Percentiles rank a stretch among this genome's conserved stretches.
phyloP scores from a whole-genome alignment of 2,888 invertebrate genomes.

The Pseudanteris insignis region DNA sequence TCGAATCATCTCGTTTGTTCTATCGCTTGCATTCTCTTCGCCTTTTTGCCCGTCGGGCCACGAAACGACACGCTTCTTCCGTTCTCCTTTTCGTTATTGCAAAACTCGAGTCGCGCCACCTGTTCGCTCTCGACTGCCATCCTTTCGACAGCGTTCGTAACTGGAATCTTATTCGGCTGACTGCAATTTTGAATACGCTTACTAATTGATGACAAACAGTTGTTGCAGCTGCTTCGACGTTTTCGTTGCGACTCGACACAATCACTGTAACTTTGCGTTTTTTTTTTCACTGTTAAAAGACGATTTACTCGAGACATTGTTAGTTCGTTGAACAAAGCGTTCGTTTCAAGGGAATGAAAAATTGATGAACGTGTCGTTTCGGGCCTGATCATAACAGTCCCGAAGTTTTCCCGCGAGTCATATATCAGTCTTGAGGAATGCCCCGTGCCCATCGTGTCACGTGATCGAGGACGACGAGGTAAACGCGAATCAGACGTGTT shows the following conservation, averaged over 20 bases:
- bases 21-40: conserved; percentile 8
- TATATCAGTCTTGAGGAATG: conserved; percentile 61
- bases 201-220: too few relatives aligned
- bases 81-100: conserved; percentile 9
- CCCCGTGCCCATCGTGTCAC: conserved; percentile 50
- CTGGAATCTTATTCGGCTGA: too few relatives aligned
- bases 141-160: too few relatives aligned
- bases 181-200: too few relatives aligned
- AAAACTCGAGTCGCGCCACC: conserved; percentile 6
- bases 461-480: conserved; percentile 46
- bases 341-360: conserved; percentile 8
- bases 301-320: too few relatives aligned
- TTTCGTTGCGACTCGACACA: too few relatives aligned
- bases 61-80: conserved; percentile 7
- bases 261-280: too few relatives aligned
- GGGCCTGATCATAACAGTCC: conserved; percentile 36
- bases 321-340: neutral
- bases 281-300: too few relatives aligned
- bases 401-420: conserved; percentile 54
- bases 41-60: conserved; percentile 31
- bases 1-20: conserved; percentile 3
- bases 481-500: conserved; percentile 57
- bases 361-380: conserved; percentile 15
- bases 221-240: too few relatives aligned
- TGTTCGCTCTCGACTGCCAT: too few relatives aligned